A percentile compares a stretch with the other conserved stretches of the same genome.
These are phyloP conservation scores for Corythaixoides concolor DNA, from an alignment of 2,113 vertebrate species.

Conservation along the genomic window DNA sequence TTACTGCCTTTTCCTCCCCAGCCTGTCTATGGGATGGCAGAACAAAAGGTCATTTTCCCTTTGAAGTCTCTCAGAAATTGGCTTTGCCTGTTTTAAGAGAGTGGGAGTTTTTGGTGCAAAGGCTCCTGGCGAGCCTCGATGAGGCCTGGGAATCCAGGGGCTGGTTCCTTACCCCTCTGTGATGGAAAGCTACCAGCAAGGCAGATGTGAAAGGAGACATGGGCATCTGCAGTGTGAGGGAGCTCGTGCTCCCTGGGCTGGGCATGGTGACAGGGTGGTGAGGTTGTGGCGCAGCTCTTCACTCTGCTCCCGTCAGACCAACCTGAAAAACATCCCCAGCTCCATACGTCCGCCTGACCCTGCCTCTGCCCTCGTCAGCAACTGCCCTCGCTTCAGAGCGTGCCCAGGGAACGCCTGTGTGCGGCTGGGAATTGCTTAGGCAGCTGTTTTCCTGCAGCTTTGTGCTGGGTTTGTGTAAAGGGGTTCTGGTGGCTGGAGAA, in stretches of 20 bases:
- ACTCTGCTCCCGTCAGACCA: not conserved
- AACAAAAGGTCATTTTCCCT: not conserved
- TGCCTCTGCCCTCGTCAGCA: not conserved
- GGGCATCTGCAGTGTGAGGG: accelerated
- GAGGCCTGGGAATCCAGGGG: not conserved
- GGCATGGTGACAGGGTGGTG: not conserved
- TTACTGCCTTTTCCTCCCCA: not conserved
- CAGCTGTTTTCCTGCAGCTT: not conserved
- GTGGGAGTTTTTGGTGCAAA: not conserved
- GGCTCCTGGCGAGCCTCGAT: no score
- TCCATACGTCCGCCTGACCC: accelerated
- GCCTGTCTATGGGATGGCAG: not conserved
- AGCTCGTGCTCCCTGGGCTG: not conserved
- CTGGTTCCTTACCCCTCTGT: no score
- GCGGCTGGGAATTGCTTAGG: not conserved
- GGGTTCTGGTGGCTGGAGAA: no score
- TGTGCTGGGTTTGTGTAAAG: no score
- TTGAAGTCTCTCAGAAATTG: not conserved
- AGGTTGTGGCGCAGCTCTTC: not conserved
- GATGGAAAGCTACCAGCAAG: no score
- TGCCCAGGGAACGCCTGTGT: not conserved
- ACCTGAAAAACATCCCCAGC: not conserved
- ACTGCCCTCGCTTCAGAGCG: not conserved
- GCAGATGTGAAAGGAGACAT: not conserved
- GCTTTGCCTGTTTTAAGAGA: not conserved